phyloP scores from a whole-genome alignment of 2,113 vertebrate genomes.

The Camelus bactrianus region DNA sequence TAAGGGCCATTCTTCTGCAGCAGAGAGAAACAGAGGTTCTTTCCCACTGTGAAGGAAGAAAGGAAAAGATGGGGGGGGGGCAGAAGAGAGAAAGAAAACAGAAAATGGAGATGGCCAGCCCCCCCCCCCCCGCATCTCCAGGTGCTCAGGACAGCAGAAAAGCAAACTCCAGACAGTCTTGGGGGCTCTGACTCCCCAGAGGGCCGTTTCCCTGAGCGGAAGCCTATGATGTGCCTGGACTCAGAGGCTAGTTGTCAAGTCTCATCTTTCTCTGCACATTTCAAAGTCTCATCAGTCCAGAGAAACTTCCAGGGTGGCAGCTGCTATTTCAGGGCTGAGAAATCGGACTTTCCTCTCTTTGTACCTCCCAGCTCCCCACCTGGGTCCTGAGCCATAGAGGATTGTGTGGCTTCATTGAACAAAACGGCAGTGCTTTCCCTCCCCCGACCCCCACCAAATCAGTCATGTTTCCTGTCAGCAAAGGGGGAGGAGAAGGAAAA shows the following conservation, averaged over 20 bases:
- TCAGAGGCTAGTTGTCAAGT: not conserved
- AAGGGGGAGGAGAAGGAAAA: not conserved
- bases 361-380: not conserved
- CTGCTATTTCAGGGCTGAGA: not conserved
- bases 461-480: not conserved
- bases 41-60: not conserved
- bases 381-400: not conserved
- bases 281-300: not conserved
- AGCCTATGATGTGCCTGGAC: not conserved
- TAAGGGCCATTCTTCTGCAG: not conserved
- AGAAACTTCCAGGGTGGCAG: not conserved
- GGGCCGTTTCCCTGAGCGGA: not conserved
- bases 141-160: not conserved
- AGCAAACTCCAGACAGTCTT: not conserved
- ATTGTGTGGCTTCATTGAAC: not conserved
- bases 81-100: not conserved
- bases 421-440: not conserved
- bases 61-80: not conserved
- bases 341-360: not conserved
- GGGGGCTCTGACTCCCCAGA: not conserved
- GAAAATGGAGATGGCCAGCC: not conserved
- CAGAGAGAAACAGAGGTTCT: not conserved
- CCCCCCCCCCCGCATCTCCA: not conserved
- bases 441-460: not conserved
- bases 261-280: not conserved